Percentiles rank a stretch among this genome's conserved stretches.
Conservation (phyloP, 2,113 vertebrate genomes). For the Trinectes maculatus region DNA sequence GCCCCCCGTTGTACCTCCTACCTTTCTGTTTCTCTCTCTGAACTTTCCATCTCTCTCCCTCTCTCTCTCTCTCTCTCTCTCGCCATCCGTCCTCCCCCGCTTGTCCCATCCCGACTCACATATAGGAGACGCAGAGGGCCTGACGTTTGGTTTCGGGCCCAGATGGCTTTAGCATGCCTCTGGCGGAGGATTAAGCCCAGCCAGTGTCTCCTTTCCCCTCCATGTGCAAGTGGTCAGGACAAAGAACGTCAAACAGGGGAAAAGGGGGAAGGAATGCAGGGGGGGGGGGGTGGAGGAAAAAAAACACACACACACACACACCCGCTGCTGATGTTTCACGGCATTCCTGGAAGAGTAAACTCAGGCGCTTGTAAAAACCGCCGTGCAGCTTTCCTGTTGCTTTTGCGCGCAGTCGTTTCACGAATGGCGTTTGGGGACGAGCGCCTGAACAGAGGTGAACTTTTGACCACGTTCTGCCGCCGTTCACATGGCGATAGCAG, state of each 20-base stretch:
- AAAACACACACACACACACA: too few relatives aligned
- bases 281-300: neutral
- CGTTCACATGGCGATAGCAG: slow-evolving; percentile 77
- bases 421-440: slow-evolving; percentile 29
- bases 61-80: too few relatives aligned
- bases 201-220: slow-evolving; percentile 75
- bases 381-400: slow-evolving; percentile 41
- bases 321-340: slow-evolving; percentile 64
- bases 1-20: slow-evolving; percentile 47
- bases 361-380: slow-evolving; percentile 51
- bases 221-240: slow-evolving; percentile 79
- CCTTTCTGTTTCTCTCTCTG: slow-evolving; percentile 43
- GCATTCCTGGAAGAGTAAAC: slow-evolving; percentile 67
- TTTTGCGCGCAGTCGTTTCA: slow-evolving; percentile 42
- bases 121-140: slow-evolving; percentile 53
- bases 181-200: slow-evolving; percentile 73
- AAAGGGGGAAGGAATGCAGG: slow-evolving; percentile 64
- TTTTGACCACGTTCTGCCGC: slow-evolving; percentile 74
- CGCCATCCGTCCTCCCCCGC: too few relatives aligned
- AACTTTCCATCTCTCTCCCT: slow-evolving; percentile 57
- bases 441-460: slow-evolving; percentile 57
- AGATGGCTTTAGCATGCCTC: slow-evolving; percentile 79
- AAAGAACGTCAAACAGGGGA: slow-evolving; percentile 75
- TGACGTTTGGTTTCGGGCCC: slow-evolving; percentile 73
- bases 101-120: slow-evolving; percentile 18